Evolutionary conservation across 2,888 invertebrate genomes (phyloP), one percentile per base, ranked within the genome.

Genomic region (Tyria jacobaeae): DNA sequence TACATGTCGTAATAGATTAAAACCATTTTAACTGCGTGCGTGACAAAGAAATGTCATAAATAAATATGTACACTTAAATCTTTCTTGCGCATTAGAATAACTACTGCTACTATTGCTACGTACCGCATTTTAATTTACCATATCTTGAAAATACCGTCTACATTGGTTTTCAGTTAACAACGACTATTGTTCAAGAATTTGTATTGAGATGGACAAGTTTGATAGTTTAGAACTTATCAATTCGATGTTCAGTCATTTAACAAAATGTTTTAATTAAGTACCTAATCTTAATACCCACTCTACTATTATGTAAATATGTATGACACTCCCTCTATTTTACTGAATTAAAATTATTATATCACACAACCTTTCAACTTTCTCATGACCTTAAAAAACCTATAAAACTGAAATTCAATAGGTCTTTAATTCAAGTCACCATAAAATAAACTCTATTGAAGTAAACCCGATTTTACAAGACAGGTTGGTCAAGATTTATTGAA

Each of bases 381-480:
- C 84, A 87, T 76, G 82, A 82, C 81, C 78, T 72, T 54, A 68
- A 68, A 71, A 68, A 58, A 67, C 52, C 15, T 34, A 35, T 57
- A 62, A 68, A 82, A 83, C 78, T 72, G 56, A 77, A 74, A 73
- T 69, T 73, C 66, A 50, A 70, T 63, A 68, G 62, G 62, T 58
- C 47, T 57, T 57, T 57, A 66, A 78, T 63, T 57, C 59, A 34
- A 60, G 64, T 63, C 64, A 64, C 66, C 64, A 68, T 73, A 70
- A 67, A 72, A 73, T 71, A 70, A 65, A 75, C 75, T 84, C 64
- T 67, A 47, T 27, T 76, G 71, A 76, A 61, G 64, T 57, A 77
- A 85, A 83, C 85, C 71, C 52, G 68, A 64, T 66, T 64, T 55
- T 53, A 62, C 70, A 70, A 73, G 82, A 88, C 88, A 85, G 84